Base-by-base conservation (phyloP, 2,888 invertebrate species). In the Hylaea fasciaria region DNA sequence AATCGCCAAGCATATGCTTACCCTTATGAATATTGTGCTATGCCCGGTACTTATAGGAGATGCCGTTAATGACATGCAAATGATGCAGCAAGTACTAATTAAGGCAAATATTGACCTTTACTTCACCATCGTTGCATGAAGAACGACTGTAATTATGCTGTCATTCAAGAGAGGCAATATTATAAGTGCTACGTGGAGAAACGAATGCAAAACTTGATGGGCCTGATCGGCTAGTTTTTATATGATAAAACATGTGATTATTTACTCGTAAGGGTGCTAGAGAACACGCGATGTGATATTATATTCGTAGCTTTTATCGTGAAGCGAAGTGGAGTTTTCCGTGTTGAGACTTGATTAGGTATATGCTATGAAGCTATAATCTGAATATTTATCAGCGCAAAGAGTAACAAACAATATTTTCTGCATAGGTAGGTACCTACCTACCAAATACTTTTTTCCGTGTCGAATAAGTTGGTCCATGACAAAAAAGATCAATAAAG, bases 81-180 rank as follows among this genome's bases (percentile, higher is more conserved):
- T 60, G 44, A 52, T 14, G 35, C 46, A 45, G 46, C 41, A 45
- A 50, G 43, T 54, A 62, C 40, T 64, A 51, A 66, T 63, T 61
- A 64, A 63, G 51, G 65, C 57, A 59, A 57, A 62, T 64, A 62
- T 62, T 64, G 61, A 61, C 54, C 64, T 67, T 61, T 52, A 44
- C 43, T 48, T 45, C 17, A 40, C 40, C 48, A 49, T 68, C 54
- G 55, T 53, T 64, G 66, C 69, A 68, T 69, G 65, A 60, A 65
- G 66, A 72, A 57, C 63, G 52, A 59, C 60, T 58, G 59, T 64
- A 76, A 75, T 77, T 77, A 71, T 65, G 64, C 62, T 74, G 74
- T 73, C 76, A 71, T 70, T 49, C 54, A 68, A 71, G 73, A 66
- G 73, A 66, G 71, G 65, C 70, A 74, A 71, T 71, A 73, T 70